Conservation (phyloP, 2,888 invertebrate species). For the Trichacis sp. region DNA sequence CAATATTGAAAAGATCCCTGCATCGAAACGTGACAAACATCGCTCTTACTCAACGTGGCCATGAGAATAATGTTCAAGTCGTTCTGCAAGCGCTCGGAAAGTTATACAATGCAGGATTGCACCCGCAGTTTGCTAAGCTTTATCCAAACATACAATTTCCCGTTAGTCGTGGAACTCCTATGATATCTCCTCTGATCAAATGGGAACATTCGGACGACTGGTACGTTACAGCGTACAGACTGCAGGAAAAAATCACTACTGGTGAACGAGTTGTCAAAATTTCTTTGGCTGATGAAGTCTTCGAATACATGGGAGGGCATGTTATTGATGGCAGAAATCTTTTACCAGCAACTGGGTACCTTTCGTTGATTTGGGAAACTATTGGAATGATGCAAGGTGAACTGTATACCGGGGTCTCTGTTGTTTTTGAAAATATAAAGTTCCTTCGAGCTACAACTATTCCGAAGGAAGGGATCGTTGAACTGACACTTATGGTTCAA, state of each 20-base stretch:
- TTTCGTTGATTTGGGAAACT: constrained; percentile 86
- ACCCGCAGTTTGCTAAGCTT: constrained; percentile 79
- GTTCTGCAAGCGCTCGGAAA: constrained; percentile 77
- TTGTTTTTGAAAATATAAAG: constrained; percentile 86
- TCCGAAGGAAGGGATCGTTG: constrained; percentile 73
- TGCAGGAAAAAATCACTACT: constrained; percentile 77
- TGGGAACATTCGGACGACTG: too few relatives aligned
- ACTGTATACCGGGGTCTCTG: constrained; percentile 78
- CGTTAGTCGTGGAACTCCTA: constrained; percentile 86
- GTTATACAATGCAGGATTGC: constrained; percentile 82
- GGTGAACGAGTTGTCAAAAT: constrained; percentile 76
- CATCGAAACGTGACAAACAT: constrained; percentile 79
- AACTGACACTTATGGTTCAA: constrained; percentile 73
- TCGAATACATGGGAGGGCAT: too few relatives aligned
- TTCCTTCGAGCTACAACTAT: constrained; percentile 88
- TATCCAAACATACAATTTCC: constrained; percentile 85
- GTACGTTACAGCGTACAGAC: constrained; percentile 79
- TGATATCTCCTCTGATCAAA: too few relatives aligned
- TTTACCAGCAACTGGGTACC: too few relatives aligned
- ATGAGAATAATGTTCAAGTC: constrained; percentile 75
- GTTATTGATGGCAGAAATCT: too few relatives aligned
- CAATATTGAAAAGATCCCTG: constrained; percentile 84
- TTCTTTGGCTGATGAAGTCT: constrained; percentile 75
- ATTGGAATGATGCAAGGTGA: constrained; percentile 78
- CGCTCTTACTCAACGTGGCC: constrained; percentile 80